Base-by-base conservation (phyloP, 2,888 invertebrate species). In the Limnephilus rhombicus region DNA sequence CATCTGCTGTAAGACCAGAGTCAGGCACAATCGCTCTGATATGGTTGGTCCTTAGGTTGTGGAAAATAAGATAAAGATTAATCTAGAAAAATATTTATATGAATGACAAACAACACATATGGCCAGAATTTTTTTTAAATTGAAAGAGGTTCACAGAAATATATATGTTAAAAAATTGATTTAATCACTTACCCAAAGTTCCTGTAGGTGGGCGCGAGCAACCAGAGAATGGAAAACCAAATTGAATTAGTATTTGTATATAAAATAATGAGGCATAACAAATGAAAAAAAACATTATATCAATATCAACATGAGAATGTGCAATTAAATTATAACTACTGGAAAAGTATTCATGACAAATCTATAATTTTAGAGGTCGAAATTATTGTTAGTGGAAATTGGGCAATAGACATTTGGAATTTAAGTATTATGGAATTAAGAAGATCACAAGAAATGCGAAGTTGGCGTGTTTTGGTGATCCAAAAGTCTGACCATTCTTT, bases 141-240 rank as follows among this genome's bases (percentile, higher is more conserved):
- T 3, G 24, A 4, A 7, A 83, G 18, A 83, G 2, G 34, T 37
- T 18, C 18, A 11, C 68, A 88, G 68, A 34, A 49, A 12, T 29
- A 68, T 24, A 45, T 45, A 2, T 29, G 68, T 53, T 53, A 68
- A 53, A 68, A 68, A 88, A 80, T 1, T 18, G 68, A 80, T 68
- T 68, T 34, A 80, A 11, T 80, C 34, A 93, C 93, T 93, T 91
- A 93, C 93, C 93, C 93, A 34, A 93, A 93, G 89, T 92, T 92
- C 92, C 93, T 93, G 68, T 68, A 24, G 68, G 7, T 68, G 91
- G 86, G 90, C 24, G 93, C 81, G 80, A 53, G 92, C 92, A 83
- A 90, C 92, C 93, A 91, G 92, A 90, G 81, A 92, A 92, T 87
- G 89, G 83, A 91, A 89, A 87, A 89, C n/a, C 80, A 68, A 68